A percentile compares a stretch with the other conserved stretches of the same genome.
Conservation (phyloP, 2,797 vertebrate genomes). For the Agapornis canus region DNA sequence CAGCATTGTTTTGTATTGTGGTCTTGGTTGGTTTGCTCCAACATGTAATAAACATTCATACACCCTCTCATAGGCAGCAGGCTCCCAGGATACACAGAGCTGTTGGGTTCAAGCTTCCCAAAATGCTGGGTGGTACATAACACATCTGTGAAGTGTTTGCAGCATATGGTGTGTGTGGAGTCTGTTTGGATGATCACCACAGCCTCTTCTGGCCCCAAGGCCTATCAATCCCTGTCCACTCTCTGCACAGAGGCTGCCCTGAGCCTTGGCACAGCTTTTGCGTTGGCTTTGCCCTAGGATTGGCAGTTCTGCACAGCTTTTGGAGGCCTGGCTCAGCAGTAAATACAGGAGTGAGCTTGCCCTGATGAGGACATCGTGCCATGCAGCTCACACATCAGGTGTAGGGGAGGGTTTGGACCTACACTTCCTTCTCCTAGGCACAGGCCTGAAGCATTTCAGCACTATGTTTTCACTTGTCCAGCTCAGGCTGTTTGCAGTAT, state of each 20-base stretch:
- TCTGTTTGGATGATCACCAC: neutral
- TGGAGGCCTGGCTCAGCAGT: fast-evolving
- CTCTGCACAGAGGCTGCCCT: neutral
- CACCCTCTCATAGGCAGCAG: neutral
- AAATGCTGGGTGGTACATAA: neutral
- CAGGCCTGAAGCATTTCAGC: neutral
- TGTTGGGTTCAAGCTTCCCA: neutral
- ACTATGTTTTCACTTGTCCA: neutral
- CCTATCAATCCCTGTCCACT: neutral
- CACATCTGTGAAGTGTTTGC: neutral
- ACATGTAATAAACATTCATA: neutral
- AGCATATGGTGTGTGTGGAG: neutral
- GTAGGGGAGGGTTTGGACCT: neutral
- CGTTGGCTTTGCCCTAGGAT: neutral
- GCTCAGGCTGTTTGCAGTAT: neutral
- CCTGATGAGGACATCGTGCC: fast-evolving
- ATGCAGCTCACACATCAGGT: fast-evolving
- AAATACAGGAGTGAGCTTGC: neutral
- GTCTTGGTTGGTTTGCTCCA: neutral
- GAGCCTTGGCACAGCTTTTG: neutral
- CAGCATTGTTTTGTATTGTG: neutral
- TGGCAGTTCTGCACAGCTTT: neutral
- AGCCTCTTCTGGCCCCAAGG: neutral
- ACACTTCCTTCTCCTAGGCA: neutral
- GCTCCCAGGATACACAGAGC: neutral